Percentiles rank a stretch among this genome's conserved stretches.
These are phyloP conservation scores for Cephus spinipes DNA, from an alignment of 2,888 invertebrate species.

Conservation along the genomic window DNA sequence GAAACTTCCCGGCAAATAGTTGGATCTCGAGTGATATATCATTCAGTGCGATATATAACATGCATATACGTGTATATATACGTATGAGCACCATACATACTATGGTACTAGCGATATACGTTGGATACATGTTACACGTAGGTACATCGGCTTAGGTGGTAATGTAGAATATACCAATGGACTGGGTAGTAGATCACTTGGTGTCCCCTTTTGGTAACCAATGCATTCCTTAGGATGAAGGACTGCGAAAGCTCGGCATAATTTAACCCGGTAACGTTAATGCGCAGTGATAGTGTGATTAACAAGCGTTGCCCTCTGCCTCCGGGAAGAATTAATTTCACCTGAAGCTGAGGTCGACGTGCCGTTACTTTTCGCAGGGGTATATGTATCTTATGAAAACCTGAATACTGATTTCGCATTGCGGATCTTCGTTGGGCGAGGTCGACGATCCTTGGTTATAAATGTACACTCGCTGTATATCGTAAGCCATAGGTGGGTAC, in stretches of 20 bases:
- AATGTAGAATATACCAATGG: background rate
- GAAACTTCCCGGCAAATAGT: slow-evolving; percentile 51
- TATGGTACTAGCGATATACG: background rate
- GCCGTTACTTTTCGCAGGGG: background rate
- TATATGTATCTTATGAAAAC: background rate
- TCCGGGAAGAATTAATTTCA: background rate
- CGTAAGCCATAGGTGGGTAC: background rate
- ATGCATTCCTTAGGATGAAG: slow-evolving; percentile 8
- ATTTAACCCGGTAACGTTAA: background rate
- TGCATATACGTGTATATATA: slow-evolving; percentile 31
- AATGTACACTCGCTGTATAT: background rate
- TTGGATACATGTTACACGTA: background rate
- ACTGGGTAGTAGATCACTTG: slow-evolving; percentile 2
- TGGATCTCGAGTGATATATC: slow-evolving; percentile 45
- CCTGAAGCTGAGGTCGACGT: background rate
- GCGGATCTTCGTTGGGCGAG: background rate
- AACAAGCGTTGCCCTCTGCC: background rate
- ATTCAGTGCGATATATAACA: slow-evolving; percentile 36
- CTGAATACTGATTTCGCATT: background rate
- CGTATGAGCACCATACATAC: slow-evolving; percentile 6
- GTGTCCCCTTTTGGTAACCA: slow-evolving; percentile 1
- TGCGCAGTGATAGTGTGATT: background rate
- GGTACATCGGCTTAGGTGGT: background rate
- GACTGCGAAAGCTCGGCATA: background rate
- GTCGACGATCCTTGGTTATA: background rate